Percentiles rank a stretch among this genome's conserved stretches.
phyloP scores from a whole-genome alignment of 2,888 invertebrate genomes.

The Orchesella flavescens region DNA sequence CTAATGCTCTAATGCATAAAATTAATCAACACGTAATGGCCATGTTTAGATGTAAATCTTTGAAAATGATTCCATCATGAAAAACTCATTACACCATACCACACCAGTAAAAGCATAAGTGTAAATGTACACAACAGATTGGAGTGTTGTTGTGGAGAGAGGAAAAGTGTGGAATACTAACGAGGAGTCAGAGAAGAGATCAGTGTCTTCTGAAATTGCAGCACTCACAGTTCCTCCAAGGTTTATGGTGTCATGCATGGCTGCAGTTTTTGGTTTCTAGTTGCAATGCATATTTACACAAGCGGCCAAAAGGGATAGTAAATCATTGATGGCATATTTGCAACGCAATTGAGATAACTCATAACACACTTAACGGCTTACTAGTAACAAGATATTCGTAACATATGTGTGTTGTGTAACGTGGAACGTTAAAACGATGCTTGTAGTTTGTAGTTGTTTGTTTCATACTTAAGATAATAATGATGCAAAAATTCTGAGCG shows the following conservation, averaged over 20 bases:
- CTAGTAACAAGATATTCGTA: too few relatives aligned
- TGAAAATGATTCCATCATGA: conserved; percentile 23
- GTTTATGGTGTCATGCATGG: neutral
- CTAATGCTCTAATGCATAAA: too few relatives aligned
- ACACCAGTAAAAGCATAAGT: neutral
- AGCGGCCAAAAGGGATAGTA: neutral
- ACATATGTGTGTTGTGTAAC: too few relatives aligned
- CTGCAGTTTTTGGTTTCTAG: too few relatives aligned
- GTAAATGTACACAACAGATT: too few relatives aligned
- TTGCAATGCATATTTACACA: neutral
- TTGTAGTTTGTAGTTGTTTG: too few relatives aligned
- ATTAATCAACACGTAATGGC: conserved; percentile 9
- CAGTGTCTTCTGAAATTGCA: conserved; percentile 13
- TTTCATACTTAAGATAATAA: too few relatives aligned
- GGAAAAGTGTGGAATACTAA: conserved; percentile 27
- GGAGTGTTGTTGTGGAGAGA: too few relatives aligned
- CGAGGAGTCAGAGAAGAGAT: conserved; percentile 11
- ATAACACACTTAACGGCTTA: too few relatives aligned
- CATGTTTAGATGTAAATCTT: conserved; percentile 36
- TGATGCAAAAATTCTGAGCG: too few relatives aligned
- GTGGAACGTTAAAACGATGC: too few relatives aligned
- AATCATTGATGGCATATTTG: neutral
- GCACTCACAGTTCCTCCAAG: neutral
- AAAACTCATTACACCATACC: conserved; percentile 20
- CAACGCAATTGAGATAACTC: neutral